Evolutionary conservation across 2,113 vertebrate species (phyloP), one percentile per base, ranked within the genome.

Genomic region (Menidia beryllina): DNA sequence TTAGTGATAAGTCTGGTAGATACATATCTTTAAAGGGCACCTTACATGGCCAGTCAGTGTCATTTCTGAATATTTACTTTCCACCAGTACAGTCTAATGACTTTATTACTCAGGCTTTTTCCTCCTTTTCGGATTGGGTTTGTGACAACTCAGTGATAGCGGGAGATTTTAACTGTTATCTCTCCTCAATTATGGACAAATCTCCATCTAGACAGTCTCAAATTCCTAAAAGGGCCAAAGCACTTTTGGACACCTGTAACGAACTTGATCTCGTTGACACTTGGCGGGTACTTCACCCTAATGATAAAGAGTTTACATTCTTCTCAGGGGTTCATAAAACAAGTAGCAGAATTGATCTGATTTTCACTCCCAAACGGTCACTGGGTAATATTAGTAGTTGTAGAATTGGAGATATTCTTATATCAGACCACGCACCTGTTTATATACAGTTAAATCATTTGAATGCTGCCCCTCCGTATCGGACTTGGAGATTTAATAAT

Each of bases 321-420:
- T 48, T 30, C 7, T 61, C 59, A 1, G 2, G n/a, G 23, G 45
- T 62, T 12, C 45, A 62, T 11, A 60, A 27, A 47, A 27, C 24
- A 1, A 0, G 9, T 6, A 47, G 58, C 27, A 47, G 24, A 13
- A 47, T 45, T 26, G 3, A 47, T 2, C 20, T 47, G 20, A 7
- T 60, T 47, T 3, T 60, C 25, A 60, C 39, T 10, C 41, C 26
- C 25, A 26, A 27, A 60, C 25, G 0, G 26, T 60, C 15, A 27
- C 1, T 25, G 26, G 6, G 38, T 19, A 45, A 59, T 47, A 12
- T 41, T 25, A 20, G 21, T 1, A 47, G 24, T 7, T 47, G 17
- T 12, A 53, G 7, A 7, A 54, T 43, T 54, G 38, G 24, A 3
- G 50, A 54, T 8, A 66, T 66, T 1, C 53, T 65, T 51, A 43